Conservation (phyloP, 2,113 vertebrate genomes). For the Serinus canaria region DNA sequence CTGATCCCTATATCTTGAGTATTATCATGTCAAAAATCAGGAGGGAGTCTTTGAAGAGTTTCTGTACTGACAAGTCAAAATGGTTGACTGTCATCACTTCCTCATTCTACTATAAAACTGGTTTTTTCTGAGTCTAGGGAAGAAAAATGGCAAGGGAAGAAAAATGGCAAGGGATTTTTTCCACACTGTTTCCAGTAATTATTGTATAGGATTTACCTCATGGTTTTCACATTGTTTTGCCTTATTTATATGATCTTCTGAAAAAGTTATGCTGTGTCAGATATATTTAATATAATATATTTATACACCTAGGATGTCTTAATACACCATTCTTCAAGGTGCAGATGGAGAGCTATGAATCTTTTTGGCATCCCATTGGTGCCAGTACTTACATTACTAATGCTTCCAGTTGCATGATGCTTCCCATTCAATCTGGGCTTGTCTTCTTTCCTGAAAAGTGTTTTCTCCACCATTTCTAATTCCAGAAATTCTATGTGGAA, state of each 20-base stretch:
- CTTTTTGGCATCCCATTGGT: neutral
- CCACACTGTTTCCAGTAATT: neutral
- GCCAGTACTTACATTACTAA: neutral
- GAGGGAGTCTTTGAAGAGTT: neutral
- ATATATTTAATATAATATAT: neutral
- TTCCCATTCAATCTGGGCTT: neutral
- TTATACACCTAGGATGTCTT: neutral
- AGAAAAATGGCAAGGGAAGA: neutral
- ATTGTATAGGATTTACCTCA: neutral
- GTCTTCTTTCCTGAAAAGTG: neutral
- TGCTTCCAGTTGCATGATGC: neutral
- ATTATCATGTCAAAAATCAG: neutral
- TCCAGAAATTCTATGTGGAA: neutral
- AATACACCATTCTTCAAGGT: neutral
- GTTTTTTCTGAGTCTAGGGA: neutral
- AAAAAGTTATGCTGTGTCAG: neutral
- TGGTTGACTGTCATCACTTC: neutral
- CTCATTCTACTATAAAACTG: neutral
- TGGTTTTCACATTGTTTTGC: neutral
- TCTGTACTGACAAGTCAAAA: neutral
- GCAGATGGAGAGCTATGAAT: neutral
- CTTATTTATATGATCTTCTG: neutral
- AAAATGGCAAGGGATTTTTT: neutral
- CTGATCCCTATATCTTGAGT: neutral
- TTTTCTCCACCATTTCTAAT: neutral